A percentile compares a stretch with the other conserved stretches of the same genome.
Conservation (phyloP, 2,888 invertebrate species). For the Nycteola revayana region DNA sequence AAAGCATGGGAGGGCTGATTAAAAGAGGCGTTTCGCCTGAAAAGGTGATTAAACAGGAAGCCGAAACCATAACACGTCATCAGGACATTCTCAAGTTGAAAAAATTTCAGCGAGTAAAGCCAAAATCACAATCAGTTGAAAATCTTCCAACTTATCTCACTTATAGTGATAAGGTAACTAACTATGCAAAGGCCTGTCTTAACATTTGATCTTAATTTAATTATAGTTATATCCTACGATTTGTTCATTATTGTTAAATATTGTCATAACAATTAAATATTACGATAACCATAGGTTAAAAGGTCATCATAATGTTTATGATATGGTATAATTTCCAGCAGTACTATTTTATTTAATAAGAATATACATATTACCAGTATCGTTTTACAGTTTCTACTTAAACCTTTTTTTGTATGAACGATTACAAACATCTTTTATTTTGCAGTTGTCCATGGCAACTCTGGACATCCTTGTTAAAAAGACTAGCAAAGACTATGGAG, state of each 20-base stretch:
- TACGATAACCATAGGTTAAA: too few relatives aligned
- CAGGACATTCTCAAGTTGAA: constrained; percentile 45
- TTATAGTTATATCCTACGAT: background rate
- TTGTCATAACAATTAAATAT: too few relatives aligned
- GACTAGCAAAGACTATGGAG: constrained; percentile 45
- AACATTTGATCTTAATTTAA: constrained; percentile 3
- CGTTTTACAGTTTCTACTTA: too few relatives aligned
- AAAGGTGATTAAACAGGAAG: constrained; percentile 60
- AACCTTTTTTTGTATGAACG: too few relatives aligned
- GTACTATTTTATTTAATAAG: too few relatives aligned
- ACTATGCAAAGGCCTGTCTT: background rate
- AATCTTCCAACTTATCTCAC: constrained; percentile 89
- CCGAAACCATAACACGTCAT: constrained; percentile 50
- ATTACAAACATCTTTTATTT: constrained; percentile 24
- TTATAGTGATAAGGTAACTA: constrained; percentile 84
- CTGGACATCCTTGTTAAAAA: constrained; percentile 78
- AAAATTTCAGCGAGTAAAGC: constrained; percentile 38
- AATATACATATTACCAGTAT: too few relatives aligned
- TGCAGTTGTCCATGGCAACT: constrained; percentile 84
- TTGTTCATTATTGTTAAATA: too few relatives aligned
- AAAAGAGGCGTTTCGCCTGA: constrained; percentile 54
- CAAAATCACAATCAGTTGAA: constrained; percentile 83
- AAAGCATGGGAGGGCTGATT: constrained; percentile 59
- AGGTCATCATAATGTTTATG: too few relatives aligned
- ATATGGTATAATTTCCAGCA: too few relatives aligned